A percentile compares a stretch with the other conserved stretches of the same genome.
Conservation (phyloP, 2,888 invertebrate species). For the Chesias legatella region DNA sequence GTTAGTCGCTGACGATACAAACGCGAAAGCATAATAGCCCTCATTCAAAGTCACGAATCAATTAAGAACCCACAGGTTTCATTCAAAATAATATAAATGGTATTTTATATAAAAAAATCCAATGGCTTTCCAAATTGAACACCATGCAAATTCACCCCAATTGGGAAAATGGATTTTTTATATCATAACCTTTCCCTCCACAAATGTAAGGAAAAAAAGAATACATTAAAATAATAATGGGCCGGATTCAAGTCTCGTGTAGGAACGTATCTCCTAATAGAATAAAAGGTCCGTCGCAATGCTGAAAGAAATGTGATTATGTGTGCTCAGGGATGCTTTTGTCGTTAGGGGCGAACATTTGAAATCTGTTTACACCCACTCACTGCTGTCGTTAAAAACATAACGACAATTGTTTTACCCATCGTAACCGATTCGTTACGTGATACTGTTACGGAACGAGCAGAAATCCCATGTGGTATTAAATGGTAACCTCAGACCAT, state of each 20-base stretch:
- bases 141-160: conserved; percentile 13
- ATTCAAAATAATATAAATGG: no score
- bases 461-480: no score
- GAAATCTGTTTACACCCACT: not conserved
- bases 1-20: no score
- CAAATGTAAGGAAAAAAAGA: conserved; percentile 19
- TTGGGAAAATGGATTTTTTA: conserved; percentile 16
- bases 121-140: not conserved
- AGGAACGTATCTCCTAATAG: conserved; percentile 12
- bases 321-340: not conserved
- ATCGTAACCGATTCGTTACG: no score
- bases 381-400: no score
- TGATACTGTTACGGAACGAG: no score
- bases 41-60: no score
- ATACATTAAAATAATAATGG: conserved; percentile 28
- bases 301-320: conserved; percentile 2
- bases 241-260: conserved; percentile 18
- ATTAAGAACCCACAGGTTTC: no score
- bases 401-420: no score
- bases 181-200: conserved; percentile 14
- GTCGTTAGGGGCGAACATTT: not conserved
- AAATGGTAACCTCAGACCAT: no score
- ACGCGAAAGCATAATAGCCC: no score
- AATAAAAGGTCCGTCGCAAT: conserved; percentile 15
- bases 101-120: no score